Evolutionary conservation across 2,888 invertebrate species (phyloP).

Genomic region (Hydroisotoma schaefferi): DNA sequence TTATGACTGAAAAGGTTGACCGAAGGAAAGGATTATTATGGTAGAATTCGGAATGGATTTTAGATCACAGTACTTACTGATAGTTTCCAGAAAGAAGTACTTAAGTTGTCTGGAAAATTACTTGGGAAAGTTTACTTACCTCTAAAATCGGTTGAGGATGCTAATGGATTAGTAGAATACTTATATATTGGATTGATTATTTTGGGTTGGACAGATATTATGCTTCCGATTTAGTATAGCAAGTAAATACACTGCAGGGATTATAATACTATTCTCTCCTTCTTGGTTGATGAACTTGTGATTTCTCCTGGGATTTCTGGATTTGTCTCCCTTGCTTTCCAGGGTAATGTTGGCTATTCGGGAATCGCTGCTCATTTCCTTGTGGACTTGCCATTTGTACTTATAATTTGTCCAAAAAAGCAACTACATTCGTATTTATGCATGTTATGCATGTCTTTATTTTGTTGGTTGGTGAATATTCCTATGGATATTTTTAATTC

Average conservation of each 20-base stretch:
- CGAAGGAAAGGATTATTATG: no score
- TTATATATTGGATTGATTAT: slow-evolving; percentile 10
- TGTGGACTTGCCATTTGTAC: neutral
- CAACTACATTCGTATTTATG: neutral
- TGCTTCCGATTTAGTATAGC: neutral
- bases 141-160: neutral
- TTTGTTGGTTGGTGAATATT: no score
- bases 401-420: neutral
- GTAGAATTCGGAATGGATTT: no score
- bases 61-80: no score
- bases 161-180: slow-evolving; percentile 9
- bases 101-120: no score
- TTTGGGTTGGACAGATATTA: neutral
- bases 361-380: neutral
- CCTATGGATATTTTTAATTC: no score
- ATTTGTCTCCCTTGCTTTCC: slow-evolving; percentile 2
- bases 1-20: no score
- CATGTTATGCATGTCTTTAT: neutral
- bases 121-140: no score
- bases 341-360: slow-evolving; percentile 1
- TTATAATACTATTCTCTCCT: slow-evolving; percentile 1
- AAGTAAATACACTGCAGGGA: neutral
- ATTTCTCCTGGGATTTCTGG: slow-evolving; percentile 46
- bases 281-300: slow-evolving; percentile 43
- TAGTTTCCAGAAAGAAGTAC: no score